Base-by-base conservation (phyloP, 2,888 invertebrate species). In the Spisula solida region DNA sequence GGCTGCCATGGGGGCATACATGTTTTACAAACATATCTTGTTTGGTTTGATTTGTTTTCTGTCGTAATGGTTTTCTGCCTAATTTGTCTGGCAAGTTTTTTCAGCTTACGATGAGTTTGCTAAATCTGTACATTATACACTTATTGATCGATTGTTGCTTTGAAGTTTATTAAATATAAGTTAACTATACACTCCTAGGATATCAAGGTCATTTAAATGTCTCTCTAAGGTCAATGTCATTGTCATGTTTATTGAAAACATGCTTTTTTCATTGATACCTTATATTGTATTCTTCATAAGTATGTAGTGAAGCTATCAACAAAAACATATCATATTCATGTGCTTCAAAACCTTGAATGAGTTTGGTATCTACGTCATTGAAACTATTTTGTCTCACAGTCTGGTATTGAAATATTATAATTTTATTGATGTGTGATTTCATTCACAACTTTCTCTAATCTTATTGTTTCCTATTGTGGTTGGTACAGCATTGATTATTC, bases 401-500 rank as follows among this genome's bases (percentile, higher is more conserved):
- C 41, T 75, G 75, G 25, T 75, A 31, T 75, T 75, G 75, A 70
- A 70, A 70, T 70, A 25, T 25, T 25, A 51, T 31, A 5, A 51
- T 81, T 51, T 81, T 81, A 81, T 48, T 51, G 29, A 56, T 56
- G 29, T 25, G 81, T 55, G 25, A 81, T 81, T 31, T 48, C 80
- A 81, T 55, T 81, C 25, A 81, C 51, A 29, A 25, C 48, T 29
- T 10, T 70, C 25, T 70, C 70, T 75, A 34, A 16, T 29, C 31
- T 31, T 18, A 18, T 75, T 8, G 14, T 34, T 75, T 34, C 18
- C 16, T 75, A 34, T 34, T 34, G 70, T 31, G 31, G 2, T 75
- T 34, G 18, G 14, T 31, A 14, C 31, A 16, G 31, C 1, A 31
- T 75, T 75, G 31, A 75, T 31, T 16, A 34, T 31, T 70, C 60